Evolutionary conservation across 2,888 invertebrate species (phyloP).

Genomic region (Deroplatys truncata): DNA sequence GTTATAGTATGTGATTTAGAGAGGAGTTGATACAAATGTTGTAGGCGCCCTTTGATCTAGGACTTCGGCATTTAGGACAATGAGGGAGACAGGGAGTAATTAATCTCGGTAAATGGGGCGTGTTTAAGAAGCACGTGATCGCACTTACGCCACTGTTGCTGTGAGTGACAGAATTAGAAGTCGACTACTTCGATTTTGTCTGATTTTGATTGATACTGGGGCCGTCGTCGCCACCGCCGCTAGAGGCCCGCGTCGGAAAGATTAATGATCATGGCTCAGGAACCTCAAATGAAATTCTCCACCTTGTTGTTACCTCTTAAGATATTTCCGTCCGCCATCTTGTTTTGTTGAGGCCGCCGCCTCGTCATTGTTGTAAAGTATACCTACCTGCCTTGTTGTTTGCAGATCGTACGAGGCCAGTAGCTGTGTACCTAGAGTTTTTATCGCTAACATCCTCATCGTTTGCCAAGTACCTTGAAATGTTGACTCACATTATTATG

Average conservation of each 20-base stretch:
- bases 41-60: too few species aligned
- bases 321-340: slow-evolving; percentile 6
- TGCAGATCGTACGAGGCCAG: background rate
- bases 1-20: too few species aligned
- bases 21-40: too few species aligned
- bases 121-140: background rate
- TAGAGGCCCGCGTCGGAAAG: slow-evolving; percentile 1
- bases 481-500: background rate
- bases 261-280: background rate
- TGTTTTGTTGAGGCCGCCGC: background rate
- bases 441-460: too few species aligned
- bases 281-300: background rate
- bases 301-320: background rate
- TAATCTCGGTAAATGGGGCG: background rate
- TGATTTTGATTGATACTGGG: slow-evolving; percentile 15
- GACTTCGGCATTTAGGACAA: too few species aligned
- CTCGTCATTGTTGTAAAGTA: background rate
- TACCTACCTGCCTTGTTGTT: background rate
- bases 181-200: slow-evolving; percentile 5
- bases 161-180: background rate
- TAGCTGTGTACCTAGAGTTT: background rate
- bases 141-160: background rate
- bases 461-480: background rate
- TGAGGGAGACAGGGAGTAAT: background rate
- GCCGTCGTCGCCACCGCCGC: background rate